Evolutionary conservation across 2,888 invertebrate genomes (phyloP).

Genomic region (Phengaris arion): DNA sequence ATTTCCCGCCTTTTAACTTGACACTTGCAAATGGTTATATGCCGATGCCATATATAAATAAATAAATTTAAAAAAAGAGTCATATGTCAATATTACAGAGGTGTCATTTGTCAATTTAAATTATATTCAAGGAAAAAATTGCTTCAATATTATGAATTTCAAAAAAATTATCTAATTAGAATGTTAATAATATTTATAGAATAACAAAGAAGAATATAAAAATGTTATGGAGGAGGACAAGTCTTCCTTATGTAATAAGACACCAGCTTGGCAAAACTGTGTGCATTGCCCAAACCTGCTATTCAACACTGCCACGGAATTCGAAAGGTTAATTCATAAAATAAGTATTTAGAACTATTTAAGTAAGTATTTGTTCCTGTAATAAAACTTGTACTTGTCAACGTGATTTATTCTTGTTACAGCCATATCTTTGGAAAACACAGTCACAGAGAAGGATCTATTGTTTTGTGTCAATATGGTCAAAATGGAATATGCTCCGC

Average conservation of each 20-base stretch:
- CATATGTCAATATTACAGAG: not conserved
- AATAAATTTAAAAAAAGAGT: too few relatives aligned
- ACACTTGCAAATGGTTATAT: too few relatives aligned
- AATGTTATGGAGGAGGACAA: constrained; percentile 75
- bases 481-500: constrained; percentile 92
- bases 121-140: not conserved
- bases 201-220: constrained; percentile 45
- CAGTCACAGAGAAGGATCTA: constrained; percentile 91
- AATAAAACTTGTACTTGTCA: constrained; percentile 27
- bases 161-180: constrained; percentile 25
- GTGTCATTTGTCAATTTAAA: not conserved
- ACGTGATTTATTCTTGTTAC: constrained; percentile 48
- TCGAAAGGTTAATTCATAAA: constrained; percentile 74
- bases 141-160: not conserved
- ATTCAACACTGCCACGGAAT: constrained; percentile 79
- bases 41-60: too few relatives aligned
- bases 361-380: not conserved
- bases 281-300: constrained; percentile 80
- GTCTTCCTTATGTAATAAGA: constrained; percentile 53
- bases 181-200: constrained; percentile 39
- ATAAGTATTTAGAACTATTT: constrained; percentile 32
- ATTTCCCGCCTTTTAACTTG: too few relatives aligned
- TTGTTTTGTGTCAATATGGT: constrained; percentile 92
- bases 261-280: constrained; percentile 81
- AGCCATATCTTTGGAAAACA: constrained; percentile 90